Evolutionary conservation across 2,888 invertebrate species (phyloP).

Genomic region (Tuberolachnus salignus): DNA sequence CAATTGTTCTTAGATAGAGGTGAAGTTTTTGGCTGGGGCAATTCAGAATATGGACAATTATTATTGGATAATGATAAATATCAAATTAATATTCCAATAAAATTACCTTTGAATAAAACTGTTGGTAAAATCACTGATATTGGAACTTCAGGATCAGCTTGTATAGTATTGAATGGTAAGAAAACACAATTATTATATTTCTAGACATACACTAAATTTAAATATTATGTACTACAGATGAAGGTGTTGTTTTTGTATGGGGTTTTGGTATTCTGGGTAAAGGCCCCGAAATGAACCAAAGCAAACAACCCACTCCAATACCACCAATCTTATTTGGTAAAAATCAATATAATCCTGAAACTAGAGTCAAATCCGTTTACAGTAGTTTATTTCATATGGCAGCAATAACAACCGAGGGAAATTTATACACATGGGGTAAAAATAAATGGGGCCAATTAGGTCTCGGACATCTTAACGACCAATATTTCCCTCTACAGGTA

Average conservation of each 20-base stretch:
- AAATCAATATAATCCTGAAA: conserved; percentile 79
- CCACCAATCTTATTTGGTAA: conserved; percentile 83
- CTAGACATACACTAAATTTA: not conserved
- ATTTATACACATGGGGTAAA: conserved; percentile 90
- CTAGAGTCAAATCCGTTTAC: conserved; percentile 70
- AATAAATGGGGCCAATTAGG: conserved; percentile 86
- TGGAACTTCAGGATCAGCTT: conserved; percentile 86
- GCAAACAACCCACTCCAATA: conserved; percentile 73
- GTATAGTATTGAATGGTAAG: conserved; percentile 80
- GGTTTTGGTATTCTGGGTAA: conserved; percentile 90
- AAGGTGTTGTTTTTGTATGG: conserved; percentile 89
- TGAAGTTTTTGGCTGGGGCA: conserved; percentile 96
- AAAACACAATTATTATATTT: conserved; percentile 34
- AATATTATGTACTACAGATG: conserved; percentile 66
- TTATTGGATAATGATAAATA: conserved; percentile 66
- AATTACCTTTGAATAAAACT: conserved; percentile 24
- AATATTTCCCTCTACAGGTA: conserved; percentile 86
- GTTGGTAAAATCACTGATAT: conserved; percentile 80
- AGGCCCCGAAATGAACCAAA: conserved; percentile 78
- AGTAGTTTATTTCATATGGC: conserved; percentile 80
- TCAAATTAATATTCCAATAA: conserved; percentile 74
- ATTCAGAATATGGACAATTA: conserved; percentile 90
- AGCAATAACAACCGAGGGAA: conserved; percentile 81
- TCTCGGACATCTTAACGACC: conserved; percentile 78
- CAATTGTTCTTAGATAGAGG: conserved; percentile 71